A percentile compares a stretch with the other conserved stretches of the same genome.
Conservation (phyloP, 2,113 vertebrate species). For the Phalacrocorax pelagicus region DNA sequence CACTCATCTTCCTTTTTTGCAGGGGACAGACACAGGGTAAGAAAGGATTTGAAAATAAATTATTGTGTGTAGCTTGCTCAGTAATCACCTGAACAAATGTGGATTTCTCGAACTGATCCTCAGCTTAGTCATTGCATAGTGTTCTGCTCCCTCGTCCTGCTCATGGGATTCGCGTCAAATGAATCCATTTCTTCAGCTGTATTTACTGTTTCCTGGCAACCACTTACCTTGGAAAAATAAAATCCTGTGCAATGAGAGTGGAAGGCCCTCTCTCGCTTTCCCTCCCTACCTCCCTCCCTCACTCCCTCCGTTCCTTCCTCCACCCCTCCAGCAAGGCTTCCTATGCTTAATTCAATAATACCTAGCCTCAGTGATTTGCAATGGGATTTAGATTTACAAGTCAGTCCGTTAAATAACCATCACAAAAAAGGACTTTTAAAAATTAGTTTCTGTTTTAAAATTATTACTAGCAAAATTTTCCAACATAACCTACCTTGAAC, state of each 20-base stretch:
- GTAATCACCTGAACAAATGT: slow-evolving; percentile 6
- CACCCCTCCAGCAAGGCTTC: not conserved
- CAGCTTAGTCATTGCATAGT: not conserved
- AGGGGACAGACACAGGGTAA: not conserved
- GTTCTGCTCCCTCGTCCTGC: not conserved
- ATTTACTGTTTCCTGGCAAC: slow-evolving; percentile 41
- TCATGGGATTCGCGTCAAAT: not conserved
- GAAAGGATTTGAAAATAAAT: not conserved
- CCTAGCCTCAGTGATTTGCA: not conserved
- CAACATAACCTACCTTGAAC: not conserved
- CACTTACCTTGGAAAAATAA: not conserved
- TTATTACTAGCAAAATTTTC: not conserved
- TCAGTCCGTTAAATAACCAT: not conserved
- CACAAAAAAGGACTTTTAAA: not conserved
- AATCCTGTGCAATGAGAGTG: not conserved
- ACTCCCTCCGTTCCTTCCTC: not conserved
- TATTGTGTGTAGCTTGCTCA: not conserved
- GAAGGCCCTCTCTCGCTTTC: not conserved
- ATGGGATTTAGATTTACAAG: not conserved
- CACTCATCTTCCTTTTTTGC: not conserved
- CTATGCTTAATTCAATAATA: not conserved
- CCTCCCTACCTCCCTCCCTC: not conserved
- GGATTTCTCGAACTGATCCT: not conserved
- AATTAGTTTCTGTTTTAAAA: not conserved
- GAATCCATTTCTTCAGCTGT: not conserved